Evolutionary conservation across 2,113 vertebrate species (phyloP).

Genomic region (Chascanopsetta lugubris): DNA sequence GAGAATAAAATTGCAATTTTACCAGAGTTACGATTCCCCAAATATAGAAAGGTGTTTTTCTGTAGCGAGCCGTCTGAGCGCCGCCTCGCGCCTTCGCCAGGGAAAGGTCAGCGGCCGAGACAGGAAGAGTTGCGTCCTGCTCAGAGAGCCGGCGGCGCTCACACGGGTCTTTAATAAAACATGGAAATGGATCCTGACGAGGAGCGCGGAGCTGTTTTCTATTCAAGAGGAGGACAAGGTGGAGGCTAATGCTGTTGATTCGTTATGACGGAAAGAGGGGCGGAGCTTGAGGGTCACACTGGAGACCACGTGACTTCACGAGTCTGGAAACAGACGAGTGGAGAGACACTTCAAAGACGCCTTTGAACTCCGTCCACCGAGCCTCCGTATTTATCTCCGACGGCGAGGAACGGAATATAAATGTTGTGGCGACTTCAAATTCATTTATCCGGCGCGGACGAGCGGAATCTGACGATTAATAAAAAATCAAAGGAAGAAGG

Average conservation of each 20-base stretch:
- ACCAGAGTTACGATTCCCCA: no score
- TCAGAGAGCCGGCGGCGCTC: slow-evolving; percentile 58
- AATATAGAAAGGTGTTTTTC: no score
- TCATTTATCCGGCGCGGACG: not conserved
- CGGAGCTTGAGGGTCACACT: slow-evolving; percentile 61
- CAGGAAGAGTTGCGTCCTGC: slow-evolving; percentile 44
- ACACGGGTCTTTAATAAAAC: slow-evolving; percentile 71
- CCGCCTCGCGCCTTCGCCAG: slow-evolving; percentile 51
- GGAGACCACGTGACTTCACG: slow-evolving; percentile 46
- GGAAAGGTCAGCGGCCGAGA: slow-evolving; percentile 42
- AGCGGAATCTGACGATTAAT: not conserved
- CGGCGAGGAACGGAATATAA: not conserved
- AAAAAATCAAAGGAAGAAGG: no score
- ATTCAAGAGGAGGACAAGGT: slow-evolving; percentile 46
- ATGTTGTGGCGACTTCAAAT: not conserved
- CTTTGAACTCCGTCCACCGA: slow-evolving; percentile 25
- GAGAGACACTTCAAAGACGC: slow-evolving; percentile 39
- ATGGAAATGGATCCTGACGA: slow-evolving; percentile 69
- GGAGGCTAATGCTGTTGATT: slow-evolving; percentile 69
- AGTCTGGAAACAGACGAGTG: slow-evolving; percentile 36
- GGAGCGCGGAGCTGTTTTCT: slow-evolving; percentile 31
- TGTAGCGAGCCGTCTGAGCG: slow-evolving; percentile 73
- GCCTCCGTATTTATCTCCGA: slow-evolving; percentile 15
- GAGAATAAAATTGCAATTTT: no score
- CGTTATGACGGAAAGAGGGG: slow-evolving; percentile 63